phyloP scores from a whole-genome alignment of 2,797 vertebrate species.

The Emys orbicularis region DNA sequence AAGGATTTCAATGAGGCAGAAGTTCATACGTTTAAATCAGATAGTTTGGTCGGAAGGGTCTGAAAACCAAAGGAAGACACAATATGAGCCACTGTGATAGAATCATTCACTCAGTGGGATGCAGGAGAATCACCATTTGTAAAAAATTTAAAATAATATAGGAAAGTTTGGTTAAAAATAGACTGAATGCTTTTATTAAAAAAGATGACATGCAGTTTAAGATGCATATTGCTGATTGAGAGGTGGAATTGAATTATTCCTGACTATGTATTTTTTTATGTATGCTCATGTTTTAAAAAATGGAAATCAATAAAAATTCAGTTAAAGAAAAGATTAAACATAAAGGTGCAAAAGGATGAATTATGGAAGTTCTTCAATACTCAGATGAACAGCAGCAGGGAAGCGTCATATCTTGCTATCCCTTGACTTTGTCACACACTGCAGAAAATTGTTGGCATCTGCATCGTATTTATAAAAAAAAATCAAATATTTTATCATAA shows the following conservation, averaged over 20 bases:
- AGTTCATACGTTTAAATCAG: fast-evolving
- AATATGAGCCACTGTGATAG: neutral
- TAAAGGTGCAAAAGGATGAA: neutral
- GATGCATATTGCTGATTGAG: neutral
- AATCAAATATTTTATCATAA: neutral
- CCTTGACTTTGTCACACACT: neutral
- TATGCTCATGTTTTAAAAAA: neutral
- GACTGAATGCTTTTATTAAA: neutral
- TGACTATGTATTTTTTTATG: neutral
- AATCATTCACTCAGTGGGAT: neutral
- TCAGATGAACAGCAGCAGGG: neutral
- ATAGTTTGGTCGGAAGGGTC: neutral
- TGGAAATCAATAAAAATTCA: neutral
- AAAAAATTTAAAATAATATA: neutral
- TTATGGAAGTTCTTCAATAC: neutral
- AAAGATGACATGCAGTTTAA: fast-evolving
- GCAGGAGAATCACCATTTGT: neutral
- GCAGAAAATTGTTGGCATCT: neutral
- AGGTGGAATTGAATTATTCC: neutral
- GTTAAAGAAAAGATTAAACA: neutral
- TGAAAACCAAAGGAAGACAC: neutral
- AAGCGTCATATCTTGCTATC: neutral
- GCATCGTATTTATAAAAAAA: conserved; percentile 9
- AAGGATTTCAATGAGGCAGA: neutral
- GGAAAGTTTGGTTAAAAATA: neutral